Conservation (phyloP, 2,113 vertebrate genomes). For the Ceyx cyanopectus region DNA sequence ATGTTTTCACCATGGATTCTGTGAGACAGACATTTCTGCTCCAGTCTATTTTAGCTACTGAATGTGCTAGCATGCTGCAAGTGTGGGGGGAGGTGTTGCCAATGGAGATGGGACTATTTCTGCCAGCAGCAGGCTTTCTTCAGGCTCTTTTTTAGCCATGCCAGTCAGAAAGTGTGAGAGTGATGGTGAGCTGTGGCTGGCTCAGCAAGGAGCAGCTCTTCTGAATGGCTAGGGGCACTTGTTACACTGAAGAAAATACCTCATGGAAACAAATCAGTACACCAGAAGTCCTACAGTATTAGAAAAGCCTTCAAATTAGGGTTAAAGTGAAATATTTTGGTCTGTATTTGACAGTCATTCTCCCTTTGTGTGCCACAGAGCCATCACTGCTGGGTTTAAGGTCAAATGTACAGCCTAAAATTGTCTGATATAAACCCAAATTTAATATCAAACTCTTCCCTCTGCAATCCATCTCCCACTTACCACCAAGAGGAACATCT, state of each 20-base stretch:
- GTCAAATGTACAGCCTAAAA: background rate
- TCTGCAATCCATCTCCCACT: conserved; percentile 31
- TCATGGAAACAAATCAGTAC: background rate
- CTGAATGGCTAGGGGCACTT: background rate
- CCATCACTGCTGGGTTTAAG: background rate
- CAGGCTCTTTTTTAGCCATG: background rate
- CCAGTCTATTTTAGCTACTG: background rate
- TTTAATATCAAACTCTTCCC: background rate
- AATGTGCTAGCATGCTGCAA: background rate
- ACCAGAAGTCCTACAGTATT: background rate
- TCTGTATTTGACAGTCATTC: background rate
- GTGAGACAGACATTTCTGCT: background rate
- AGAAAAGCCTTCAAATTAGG: background rate
- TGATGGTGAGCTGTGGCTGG: background rate
- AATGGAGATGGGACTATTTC: conserved; percentile 9
- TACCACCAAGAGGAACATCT: conserved; percentile 93
- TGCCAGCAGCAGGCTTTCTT: conserved; percentile 1
- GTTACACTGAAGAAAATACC: background rate
- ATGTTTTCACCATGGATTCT: no score
- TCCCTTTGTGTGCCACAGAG: background rate
- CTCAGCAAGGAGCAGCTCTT: background rate
- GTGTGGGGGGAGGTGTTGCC: background rate
- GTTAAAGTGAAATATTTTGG: background rate
- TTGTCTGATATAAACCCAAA: background rate
- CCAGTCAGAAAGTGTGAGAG: background rate